Base-by-base conservation (phyloP, 2,888 invertebrate species). In the Poecilobothrus nobilitatus region DNA sequence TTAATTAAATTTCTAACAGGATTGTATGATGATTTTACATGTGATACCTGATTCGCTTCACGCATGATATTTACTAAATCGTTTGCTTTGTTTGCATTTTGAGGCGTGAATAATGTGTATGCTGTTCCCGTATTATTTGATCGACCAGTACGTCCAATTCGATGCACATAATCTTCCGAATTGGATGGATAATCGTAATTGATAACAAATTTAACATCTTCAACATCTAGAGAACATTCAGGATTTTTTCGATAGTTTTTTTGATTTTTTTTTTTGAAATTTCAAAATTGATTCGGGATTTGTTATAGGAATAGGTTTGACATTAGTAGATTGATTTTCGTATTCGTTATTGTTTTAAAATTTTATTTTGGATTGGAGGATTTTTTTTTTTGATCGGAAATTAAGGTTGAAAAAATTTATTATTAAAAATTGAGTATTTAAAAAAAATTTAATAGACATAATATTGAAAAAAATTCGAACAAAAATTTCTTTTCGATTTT, bases 121-220 rank as follows among this genome's bases (percentile, higher is more conserved):
- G 97, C 96, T 2, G 96, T 97, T 75, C 95, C 96, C 63, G 93
- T 95, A 77, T 94, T 91, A 78, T 92, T 91, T 41, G 93, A 92
- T 69, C 97, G 89, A 66, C 95, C 97, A 44, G 97, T 97, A 74
- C 97, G 90, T 41, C 97, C 97, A 80, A 97, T 98, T 73, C 97
- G 91, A 75, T 81, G 82, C 66, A 97, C 95, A 84, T 97, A 97
- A 84, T 97, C 97, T 84, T 97, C 97, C 4, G 95, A 95, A 82
- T 94, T 94, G 80, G 93, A 93, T 69, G 97, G 97, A 83, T 96
- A 97, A 84, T 97, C 97, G 86, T 92, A 96, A 87, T 97, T 98
- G 85, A 98, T 95, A 78, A 98, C 97, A 87, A 94, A 97, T 86
- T 97, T 96, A 81, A 97, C 96, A 85, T 98, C 97, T 82, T 97